Evolutionary conservation across 2,113 vertebrate genomes (phyloP).

Genomic region (Xiphophorus maculatus): DNA sequence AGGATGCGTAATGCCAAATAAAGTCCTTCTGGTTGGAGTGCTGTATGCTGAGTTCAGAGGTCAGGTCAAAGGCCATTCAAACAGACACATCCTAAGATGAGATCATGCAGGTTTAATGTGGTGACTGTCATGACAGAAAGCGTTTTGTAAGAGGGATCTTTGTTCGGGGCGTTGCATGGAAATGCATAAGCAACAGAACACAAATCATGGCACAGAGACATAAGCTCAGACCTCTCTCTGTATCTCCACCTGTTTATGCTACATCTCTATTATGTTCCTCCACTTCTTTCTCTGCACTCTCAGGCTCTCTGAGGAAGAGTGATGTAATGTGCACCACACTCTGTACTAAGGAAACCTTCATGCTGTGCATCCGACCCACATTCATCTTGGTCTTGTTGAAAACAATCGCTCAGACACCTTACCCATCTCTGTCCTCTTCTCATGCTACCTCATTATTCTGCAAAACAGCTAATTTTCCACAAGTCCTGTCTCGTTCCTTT

Average conservation of each 20-base stretch:
- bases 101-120: constrained; percentile 71
- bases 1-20: constrained; percentile 58
- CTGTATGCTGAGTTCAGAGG: constrained; percentile 57
- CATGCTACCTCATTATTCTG: constrained; percentile 11
- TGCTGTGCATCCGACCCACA: constrained; percentile 10
- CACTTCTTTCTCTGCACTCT: constrained; percentile 34
- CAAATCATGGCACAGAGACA: constrained; percentile 51
- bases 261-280: constrained; percentile 75
- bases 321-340: constrained; percentile 25
- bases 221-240: constrained; percentile 54
- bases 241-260: constrained; percentile 80
- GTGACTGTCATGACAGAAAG: constrained; percentile 57
- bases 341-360: constrained; percentile 37
- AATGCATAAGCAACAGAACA: constrained; percentile 60
- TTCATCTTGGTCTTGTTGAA: constrained; percentile 8
- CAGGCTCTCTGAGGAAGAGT: constrained; percentile 40
- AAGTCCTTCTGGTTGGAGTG: constrained; percentile 37
- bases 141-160: constrained; percentile 34
- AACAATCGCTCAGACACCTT: constrained; percentile 19
- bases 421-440: constrained; percentile 6
- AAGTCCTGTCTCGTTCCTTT: constrained; percentile 20
- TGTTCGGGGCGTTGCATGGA: constrained; percentile 53
- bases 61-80: constrained; percentile 53
- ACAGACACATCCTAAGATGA: constrained; percentile 60
- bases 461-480: constrained; percentile 35